Conservation (phyloP, 2,797 vertebrate species). For the Spatula clypeata region DNA sequence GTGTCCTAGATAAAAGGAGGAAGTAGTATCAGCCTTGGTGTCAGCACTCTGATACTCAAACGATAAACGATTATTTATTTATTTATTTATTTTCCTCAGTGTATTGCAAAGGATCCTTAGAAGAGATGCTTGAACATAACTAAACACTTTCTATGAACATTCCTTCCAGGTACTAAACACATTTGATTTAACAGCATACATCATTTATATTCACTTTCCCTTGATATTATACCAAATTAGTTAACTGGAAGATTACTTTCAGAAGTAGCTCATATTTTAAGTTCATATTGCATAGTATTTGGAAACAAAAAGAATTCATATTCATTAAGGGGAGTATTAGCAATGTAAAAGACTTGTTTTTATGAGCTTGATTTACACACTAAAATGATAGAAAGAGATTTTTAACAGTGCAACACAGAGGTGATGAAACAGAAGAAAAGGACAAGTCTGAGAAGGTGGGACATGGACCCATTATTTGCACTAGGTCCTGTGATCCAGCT, state of each 20-base stretch:
- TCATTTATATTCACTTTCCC: background rate
- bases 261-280: background rate
- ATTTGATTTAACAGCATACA: background rate
- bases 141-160: background rate
- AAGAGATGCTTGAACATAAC: background rate
- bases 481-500: background rate
- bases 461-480: background rate
- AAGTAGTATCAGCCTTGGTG: background rate
- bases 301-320: accelerated
- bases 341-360: background rate
- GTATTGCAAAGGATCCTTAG: background rate
- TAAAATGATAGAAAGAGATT: background rate
- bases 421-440: background rate
- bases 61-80: background rate
- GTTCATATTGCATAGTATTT: background rate
- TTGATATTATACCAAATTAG: background rate
- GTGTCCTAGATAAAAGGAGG: background rate
- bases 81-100: background rate
- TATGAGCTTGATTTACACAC: background rate
- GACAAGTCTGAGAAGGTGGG: background rate
- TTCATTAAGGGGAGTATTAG: background rate
- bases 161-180: background rate
- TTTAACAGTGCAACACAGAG: background rate
- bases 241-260: background rate
- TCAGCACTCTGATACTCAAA: background rate